Conservation (phyloP, 2,113 vertebrate species). For the Ciconia stormi region DNA sequence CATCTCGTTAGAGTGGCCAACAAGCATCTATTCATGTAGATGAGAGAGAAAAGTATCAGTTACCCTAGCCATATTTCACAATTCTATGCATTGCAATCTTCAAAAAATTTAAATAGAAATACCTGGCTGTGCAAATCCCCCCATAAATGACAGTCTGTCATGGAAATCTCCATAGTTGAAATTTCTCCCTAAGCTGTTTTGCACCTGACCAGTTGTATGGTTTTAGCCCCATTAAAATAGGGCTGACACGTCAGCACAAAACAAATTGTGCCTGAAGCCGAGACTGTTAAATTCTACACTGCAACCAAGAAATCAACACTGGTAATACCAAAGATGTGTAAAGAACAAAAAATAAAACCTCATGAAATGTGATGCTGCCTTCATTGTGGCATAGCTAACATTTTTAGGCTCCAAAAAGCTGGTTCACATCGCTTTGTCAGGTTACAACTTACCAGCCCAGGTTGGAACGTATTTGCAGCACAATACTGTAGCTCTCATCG, state of each 20-base stretch:
- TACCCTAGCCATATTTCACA: neutral
- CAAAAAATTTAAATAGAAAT: neutral
- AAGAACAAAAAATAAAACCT: constrained; percentile 30
- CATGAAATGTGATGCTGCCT: neutral
- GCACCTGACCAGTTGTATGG: neutral
- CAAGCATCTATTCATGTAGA: neutral
- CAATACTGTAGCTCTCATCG: neutral
- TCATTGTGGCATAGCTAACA: neutral
- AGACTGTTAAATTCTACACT: constrained; percentile 38
- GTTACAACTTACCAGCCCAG: neutral
- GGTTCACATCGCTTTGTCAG: neutral
- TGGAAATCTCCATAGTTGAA: neutral
- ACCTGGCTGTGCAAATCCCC: neutral
- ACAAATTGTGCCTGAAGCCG: constrained; percentile 54
- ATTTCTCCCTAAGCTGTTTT: constrained; percentile 12
- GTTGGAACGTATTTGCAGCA: neutral
- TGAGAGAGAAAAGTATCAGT: neutral
- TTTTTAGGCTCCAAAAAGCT: neutral
- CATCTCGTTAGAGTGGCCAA: neutral
- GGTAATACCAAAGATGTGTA: neutral
- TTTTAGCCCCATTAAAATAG: constrained; percentile 49
- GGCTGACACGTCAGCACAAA: constrained; percentile 27
- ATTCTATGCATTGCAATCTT: neutral
- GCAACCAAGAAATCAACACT: constrained; percentile 25
- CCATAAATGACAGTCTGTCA: neutral